Evolutionary conservation across 2,797 vertebrate genomes (phyloP).

Genomic region (Peromyscus aztecus): DNA sequence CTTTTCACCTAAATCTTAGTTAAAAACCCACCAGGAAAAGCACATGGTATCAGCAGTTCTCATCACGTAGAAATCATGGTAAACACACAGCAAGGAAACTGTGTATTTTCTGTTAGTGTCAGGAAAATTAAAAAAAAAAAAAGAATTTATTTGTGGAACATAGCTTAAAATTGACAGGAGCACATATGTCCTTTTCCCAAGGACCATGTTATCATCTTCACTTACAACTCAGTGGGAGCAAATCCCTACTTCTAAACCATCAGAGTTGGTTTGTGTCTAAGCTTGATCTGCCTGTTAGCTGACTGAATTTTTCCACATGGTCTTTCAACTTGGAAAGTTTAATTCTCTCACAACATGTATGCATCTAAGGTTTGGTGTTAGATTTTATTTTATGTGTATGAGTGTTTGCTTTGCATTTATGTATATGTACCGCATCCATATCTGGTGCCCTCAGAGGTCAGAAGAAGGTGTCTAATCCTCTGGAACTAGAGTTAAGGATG

Average conservation of each 20-base stretch:
- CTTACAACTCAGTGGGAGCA: not conserved
- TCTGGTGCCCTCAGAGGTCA: not conserved
- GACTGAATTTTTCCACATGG: not conserved
- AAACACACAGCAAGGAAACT: not conserved
- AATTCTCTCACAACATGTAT: not conserved
- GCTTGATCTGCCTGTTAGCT: not conserved
- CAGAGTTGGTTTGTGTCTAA: slow-evolving; percentile 5
- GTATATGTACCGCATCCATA: not conserved
- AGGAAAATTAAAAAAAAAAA: not conserved
- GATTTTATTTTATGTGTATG: not conserved
- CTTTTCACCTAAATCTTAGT: slow-evolving; percentile 10
- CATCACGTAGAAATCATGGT: not conserved
- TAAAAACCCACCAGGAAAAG: slow-evolving; percentile 50
- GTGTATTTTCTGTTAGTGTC: not conserved
- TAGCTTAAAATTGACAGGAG: not conserved
- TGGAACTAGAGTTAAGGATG: not conserved
- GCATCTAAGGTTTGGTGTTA: not conserved
- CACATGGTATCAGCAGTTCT: not conserved
- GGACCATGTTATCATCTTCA: not conserved
- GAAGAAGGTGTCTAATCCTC: not conserved
- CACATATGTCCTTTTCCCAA: not conserved
- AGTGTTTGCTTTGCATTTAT: not conserved
- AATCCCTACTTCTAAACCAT: not conserved
- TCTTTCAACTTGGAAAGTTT: slow-evolving; percentile 42
- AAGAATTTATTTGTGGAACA: not conserved